Evolutionary conservation across 2,113 vertebrate genomes (phyloP).

Genomic region (Leiothrix lutea): DNA sequence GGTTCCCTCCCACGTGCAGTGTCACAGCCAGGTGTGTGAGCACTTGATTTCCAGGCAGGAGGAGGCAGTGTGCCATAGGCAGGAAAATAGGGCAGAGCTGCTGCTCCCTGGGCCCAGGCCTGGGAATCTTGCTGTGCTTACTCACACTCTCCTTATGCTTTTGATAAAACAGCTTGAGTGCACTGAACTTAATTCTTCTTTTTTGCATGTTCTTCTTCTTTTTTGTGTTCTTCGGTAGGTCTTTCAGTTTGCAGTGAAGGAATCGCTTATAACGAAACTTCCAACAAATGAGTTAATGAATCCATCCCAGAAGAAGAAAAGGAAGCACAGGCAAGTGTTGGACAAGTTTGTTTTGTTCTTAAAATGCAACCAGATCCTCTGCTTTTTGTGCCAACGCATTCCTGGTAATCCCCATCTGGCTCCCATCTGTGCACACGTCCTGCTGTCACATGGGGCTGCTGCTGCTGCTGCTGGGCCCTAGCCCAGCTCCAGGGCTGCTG

Average conservation of each 20-base stretch:
- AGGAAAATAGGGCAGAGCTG: not conserved
- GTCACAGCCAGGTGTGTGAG: not conserved
- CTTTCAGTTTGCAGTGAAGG: conserved; percentile 96
- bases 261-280: conserved; percentile 88
- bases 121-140: not conserved
- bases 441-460: not conserved
- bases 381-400: conserved; percentile 14
- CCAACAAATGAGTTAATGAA: conserved; percentile 89
- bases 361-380: not conserved
- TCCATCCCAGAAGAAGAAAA: conserved; percentile 96
- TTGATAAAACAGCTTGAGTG: not conserved
- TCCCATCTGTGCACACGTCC: not conserved
- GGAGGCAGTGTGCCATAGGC: not conserved
- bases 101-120: not conserved
- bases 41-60: not conserved
- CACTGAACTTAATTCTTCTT: not conserved
- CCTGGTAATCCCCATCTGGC: conserved; percentile 57
- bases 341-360: conserved; percentile 48
- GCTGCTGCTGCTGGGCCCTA: not conserved
- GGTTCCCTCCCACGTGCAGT: not conserved
- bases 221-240: conserved; percentile 74
- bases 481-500: not conserved
- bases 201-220: not conserved
- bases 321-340: conserved; percentile 89
- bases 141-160: not conserved